phyloP scores from a whole-genome alignment of 2,888 invertebrate genomes.

The Baccha elongata region DNA sequence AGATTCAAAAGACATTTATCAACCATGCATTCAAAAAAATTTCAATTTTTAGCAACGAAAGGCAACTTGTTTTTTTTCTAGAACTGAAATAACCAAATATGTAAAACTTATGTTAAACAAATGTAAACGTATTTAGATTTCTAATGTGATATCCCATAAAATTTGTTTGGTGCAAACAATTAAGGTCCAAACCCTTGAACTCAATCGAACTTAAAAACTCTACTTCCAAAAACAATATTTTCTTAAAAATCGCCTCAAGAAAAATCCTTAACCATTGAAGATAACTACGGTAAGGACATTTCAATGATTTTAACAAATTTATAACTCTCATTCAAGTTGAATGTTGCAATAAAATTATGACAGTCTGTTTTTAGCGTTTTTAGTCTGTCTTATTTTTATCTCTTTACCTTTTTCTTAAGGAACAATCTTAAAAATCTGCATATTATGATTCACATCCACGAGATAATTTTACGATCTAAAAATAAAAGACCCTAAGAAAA shows the following conservation, averaged over 20 bases:
- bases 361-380: constrained; percentile 5
- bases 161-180: no score
- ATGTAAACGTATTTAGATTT: no score
- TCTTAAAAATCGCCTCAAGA: neutral
- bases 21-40: no score
- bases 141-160: no score
- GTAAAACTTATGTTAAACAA: no score
- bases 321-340: constrained; percentile 12
- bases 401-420: constrained; percentile 5
- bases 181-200: no score
- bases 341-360: constrained; percentile 22
- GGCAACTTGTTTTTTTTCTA: no score
- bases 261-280: neutral
- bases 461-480: constrained; percentile 53
- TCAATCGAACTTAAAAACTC: no score
- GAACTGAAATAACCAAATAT: no score
- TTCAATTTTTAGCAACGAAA: no score
- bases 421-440: constrained; percentile 66
- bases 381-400: constrained; percentile 14
- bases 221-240: neutral
- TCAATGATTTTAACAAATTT: constrained; percentile 29
- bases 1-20: no score
- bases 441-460: constrained; percentile 67
- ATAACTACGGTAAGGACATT: neutral
- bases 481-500: constrained; percentile 21